phyloP scores from a whole-genome alignment of 2,113 vertebrate genomes.

The Zosterops pallidus region DNA sequence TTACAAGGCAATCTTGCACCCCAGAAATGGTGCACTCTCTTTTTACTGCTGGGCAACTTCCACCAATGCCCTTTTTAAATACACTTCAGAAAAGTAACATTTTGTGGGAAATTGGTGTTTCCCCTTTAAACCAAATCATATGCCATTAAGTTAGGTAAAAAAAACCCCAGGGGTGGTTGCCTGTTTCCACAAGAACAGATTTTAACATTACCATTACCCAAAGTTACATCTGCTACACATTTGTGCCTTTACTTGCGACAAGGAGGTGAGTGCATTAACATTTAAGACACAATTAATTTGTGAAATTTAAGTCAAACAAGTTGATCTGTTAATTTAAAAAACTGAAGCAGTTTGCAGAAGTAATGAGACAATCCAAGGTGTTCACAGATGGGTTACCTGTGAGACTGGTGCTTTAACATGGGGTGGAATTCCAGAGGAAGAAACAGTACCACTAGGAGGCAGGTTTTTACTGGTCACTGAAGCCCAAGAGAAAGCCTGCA shows the following conservation, averaged over 20 bases:
- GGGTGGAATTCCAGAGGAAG: slow-evolving; percentile 93
- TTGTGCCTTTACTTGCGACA: slow-evolving; percentile 45
- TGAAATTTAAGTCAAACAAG: slow-evolving; percentile 69
- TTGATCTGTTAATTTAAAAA: slow-evolving; percentile 67
- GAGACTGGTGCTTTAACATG: slow-evolving; percentile 97
- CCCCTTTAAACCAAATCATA: background rate
- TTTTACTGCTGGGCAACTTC: background rate
- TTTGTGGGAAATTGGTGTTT: background rate
- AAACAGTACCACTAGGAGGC: slow-evolving; percentile 92
- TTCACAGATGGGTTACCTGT: slow-evolving; percentile 89
- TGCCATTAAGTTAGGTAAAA: background rate
- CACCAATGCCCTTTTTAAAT: background rate
- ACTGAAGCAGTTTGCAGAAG: slow-evolving; percentile 78
- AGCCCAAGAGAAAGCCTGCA: slow-evolving; percentile 98
- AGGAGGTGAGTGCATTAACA: slow-evolving; percentile 66
- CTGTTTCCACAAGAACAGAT: background rate
- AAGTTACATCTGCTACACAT: slow-evolving; percentile 18
- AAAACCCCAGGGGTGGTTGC: background rate
- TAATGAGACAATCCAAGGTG: slow-evolving; percentile 81
- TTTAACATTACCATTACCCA: slow-evolving; percentile 56
- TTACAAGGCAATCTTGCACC: background rate
- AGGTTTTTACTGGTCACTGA: slow-evolving; percentile 99
- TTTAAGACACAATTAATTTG: slow-evolving; percentile 60
- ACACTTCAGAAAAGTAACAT: background rate
- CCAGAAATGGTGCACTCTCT: background rate